Percentiles rank a stretch among this genome's conserved stretches.
Evolutionary conservation across 64 coral and sea anemone species (phyloP).

Genomic region (Stichodactyla mertensii): DNA sequence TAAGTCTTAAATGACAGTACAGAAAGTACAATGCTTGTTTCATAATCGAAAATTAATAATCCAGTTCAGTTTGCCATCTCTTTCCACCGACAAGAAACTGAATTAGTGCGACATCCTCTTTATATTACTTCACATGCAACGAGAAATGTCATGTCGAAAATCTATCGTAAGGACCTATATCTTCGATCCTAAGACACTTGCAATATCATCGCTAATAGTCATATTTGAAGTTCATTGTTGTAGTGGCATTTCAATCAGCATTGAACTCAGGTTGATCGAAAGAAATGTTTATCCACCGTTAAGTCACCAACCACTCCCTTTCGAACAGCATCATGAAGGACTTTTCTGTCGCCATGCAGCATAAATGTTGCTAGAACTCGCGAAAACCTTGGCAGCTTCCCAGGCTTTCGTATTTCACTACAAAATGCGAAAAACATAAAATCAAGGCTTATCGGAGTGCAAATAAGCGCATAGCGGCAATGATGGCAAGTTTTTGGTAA

Average conservation of each 20-base stretch:
- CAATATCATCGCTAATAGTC: too few relatives aligned
- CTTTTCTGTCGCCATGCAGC: not conserved
- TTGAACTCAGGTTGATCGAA: not conserved
- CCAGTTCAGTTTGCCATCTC: too few relatives aligned
- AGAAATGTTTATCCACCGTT: conserved; percentile 9
- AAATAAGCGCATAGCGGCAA: not conserved
- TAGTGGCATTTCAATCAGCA: too few relatives aligned
- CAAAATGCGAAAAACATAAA: not conserved
- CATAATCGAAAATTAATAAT: too few relatives aligned
- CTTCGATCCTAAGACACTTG: too few relatives aligned
- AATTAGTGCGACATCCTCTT: too few relatives aligned
- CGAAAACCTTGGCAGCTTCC: conserved; percentile 9
- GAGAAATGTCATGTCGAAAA: not conserved
- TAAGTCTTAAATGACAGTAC: too few relatives aligned
- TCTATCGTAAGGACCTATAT: not conserved
- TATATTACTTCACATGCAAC: not conserved
- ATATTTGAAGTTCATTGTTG: too few relatives aligned
- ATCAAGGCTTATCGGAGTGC: not conserved
- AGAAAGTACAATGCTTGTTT: too few relatives aligned
- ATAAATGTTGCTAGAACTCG: conserved; percentile 17
- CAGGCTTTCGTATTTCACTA: conserved; percentile 19
- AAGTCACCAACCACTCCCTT: conserved; percentile 2
- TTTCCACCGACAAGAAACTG: too few relatives aligned
- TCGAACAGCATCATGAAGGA: conserved; percentile 2
- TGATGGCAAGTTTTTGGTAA: too few relatives aligned